Base-by-base conservation (phyloP, 2,888 invertebrate species). In the Cheiracanthium punctorium region DNA sequence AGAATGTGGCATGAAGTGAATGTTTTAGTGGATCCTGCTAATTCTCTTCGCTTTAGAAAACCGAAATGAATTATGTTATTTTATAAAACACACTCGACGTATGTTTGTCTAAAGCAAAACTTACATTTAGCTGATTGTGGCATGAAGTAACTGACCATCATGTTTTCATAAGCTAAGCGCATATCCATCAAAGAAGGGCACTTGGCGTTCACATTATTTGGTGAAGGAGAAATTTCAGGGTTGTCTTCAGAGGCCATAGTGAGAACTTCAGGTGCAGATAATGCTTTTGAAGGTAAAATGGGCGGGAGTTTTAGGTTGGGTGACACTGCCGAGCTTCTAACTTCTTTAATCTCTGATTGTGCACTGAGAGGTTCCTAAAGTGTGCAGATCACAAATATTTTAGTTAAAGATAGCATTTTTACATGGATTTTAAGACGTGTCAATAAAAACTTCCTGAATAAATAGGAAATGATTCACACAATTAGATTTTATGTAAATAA, bases 1-100 rank as follows among this genome's bases (percentile, higher is more conserved):
- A n/a, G n/a, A n/a, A n/a, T n/a, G n/a, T n/a, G 80, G 80, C 86
- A 86, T 86, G 52, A 86, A 86, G 17, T 86, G 76, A 10, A 76
- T n/a, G n/a, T n/a, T n/a, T n/a, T n/a, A n/a, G n/a, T n/a, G n/a
- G n/a, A n/a, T n/a, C n/a, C n/a, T n/a, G n/a, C n/a, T n/a, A n/a
- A n/a, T n/a, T n/a, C n/a, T n/a, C n/a, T n/a, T n/a, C n/a, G n/a
- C n/a, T n/a, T n/a, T n/a, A n/a, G n/a, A n/a, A n/a, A n/a, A n/a
- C n/a, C n/a, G n/a, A n/a, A n/a, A n/a, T n/a, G n/a, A n/a, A n/a
- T n/a, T n/a, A n/a, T n/a, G n/a, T n/a, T n/a, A n/a, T n/a, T n/a
- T n/a, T n/a, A n/a, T n/a, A n/a, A n/a, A n/a, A n/a, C n/a, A n/a
- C n/a, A n/a, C n/a, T n/a, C n/a, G n/a, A n/a, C n/a, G n/a, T n/a